A percentile compares a stretch with the other conserved stretches of the same genome.
phyloP scores from a whole-genome alignment of 2,113 vertebrate species.

The Leptobrachium leishanense region DNA sequence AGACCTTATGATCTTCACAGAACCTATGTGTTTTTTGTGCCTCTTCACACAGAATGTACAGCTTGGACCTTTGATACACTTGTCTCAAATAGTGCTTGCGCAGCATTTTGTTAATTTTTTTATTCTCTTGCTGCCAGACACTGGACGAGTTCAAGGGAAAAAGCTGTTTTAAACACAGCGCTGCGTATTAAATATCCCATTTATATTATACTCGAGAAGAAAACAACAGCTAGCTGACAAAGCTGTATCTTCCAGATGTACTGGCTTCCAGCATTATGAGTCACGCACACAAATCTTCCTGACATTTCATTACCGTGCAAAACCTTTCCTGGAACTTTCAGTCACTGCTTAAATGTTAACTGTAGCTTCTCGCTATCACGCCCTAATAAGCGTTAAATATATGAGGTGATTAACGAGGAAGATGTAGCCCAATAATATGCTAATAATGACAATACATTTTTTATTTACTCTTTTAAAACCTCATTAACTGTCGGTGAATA shows the following conservation, averaged over 20 bases:
- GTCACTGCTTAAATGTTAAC: slow-evolving; percentile 17
- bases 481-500: background rate
- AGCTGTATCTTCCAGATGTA: slow-evolving; percentile 3
- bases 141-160: background rate
- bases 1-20: too few species aligned
- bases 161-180: background rate
- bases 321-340: slow-evolving; percentile 35
- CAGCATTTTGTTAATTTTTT: too few species aligned
- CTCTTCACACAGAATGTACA: too few species aligned
- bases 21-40: too few species aligned
- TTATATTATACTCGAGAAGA: background rate
- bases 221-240: slow-evolving; percentile 3
- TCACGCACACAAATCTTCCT: slow-evolving; percentile 32
- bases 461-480: background rate
- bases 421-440: background rate
- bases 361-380: slow-evolving; percentile 31
- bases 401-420: background rate
- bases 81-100: too few species aligned
- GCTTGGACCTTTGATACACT: too few species aligned
- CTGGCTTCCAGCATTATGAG: slow-evolving; percentile 15
- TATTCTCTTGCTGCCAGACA: too few species aligned
- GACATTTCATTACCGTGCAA: slow-evolving; percentile 41
- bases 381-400: slow-evolving; percentile 2
- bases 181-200: background rate
- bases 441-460: background rate